A percentile compares a stretch with the other conserved stretches of the same genome.
Conservation (phyloP, 2,113 vertebrate species). For the Ivindomyrus marchei region DNA sequence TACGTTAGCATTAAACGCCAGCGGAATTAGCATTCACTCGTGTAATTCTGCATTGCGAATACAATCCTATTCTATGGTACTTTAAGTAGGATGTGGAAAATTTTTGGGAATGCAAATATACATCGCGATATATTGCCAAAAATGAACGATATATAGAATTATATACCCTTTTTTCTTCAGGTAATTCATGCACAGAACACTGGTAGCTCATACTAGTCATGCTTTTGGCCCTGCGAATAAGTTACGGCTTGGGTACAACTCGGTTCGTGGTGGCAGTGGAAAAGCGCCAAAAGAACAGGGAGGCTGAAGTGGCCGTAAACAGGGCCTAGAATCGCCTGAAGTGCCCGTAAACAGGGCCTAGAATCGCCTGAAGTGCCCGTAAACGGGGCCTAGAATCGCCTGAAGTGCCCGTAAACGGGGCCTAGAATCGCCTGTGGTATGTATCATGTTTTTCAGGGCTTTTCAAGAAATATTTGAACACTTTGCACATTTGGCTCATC, state of each 20-base stretch:
- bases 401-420: not conserved
- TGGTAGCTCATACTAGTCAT: not conserved
- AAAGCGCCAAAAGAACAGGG: not conserved
- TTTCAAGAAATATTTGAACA: slow-evolving; percentile 1
- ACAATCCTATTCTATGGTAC: not conserved
- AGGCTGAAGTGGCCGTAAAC: too few species aligned
- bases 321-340: not conserved
- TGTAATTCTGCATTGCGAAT: not conserved
- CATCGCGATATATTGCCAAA: not conserved
- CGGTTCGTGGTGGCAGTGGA: not conserved
- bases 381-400: not conserved
- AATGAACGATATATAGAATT: not conserved
- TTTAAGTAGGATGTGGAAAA: not conserved
- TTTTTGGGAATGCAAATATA: not conserved
- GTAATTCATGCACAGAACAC: not conserved
- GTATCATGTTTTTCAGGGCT: not conserved
- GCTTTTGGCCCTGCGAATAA: not conserved
- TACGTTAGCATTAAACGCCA: not conserved
- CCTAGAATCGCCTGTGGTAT: not conserved
- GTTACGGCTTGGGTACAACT: not conserved
- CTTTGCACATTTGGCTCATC: slow-evolving; percentile 24
- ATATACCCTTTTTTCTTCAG: not conserved
- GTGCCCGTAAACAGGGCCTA: not conserved
- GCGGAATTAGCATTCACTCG: not conserved
- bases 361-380: not conserved